phyloP scores from a whole-genome alignment of 2,797 vertebrate species.

The Diceros bicornis region DNA sequence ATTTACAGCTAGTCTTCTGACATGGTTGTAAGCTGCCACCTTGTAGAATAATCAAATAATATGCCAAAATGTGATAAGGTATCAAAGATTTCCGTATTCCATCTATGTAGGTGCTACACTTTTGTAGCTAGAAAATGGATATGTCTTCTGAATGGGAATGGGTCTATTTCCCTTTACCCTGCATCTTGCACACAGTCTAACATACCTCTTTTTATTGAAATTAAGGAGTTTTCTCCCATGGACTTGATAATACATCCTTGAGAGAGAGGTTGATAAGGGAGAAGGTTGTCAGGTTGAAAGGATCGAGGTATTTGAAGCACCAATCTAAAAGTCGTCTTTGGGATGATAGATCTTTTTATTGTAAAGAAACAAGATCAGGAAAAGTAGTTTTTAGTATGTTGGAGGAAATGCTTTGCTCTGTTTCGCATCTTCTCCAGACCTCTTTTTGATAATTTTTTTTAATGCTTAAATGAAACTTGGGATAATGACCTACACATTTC shows the following conservation, averaged over 20 bases:
- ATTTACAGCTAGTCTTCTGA: conserved; percentile 19
- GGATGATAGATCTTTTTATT: background rate
- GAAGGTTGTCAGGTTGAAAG: conserved; percentile 11
- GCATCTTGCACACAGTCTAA: background rate
- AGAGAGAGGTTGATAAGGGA: conserved; percentile 1
- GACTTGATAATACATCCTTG: background rate
- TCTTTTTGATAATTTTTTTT: background rate
- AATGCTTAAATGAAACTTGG: background rate
- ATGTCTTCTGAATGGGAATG: conserved; percentile 43
- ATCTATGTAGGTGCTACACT: background rate
- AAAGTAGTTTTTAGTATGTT: background rate
- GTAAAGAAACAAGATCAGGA: background rate
- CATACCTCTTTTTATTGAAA: conserved; percentile 1
- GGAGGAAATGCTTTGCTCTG: background rate
- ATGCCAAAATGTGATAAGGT: background rate
- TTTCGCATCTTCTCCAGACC: background rate
- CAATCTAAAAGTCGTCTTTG: conserved; percentile 7
- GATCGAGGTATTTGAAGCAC: background rate
- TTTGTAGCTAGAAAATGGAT: background rate
- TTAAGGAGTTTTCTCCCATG: background rate
- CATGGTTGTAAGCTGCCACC: conserved; percentile 11
- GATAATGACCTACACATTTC: background rate
- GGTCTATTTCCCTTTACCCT: background rate
- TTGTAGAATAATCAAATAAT: conserved; percentile 7
- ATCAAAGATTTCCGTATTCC: background rate